Evolutionary conservation across 1,140 invertebrate genomes (phyloP).

Genomic region (Trachymyrmex cornetzi): DNA sequence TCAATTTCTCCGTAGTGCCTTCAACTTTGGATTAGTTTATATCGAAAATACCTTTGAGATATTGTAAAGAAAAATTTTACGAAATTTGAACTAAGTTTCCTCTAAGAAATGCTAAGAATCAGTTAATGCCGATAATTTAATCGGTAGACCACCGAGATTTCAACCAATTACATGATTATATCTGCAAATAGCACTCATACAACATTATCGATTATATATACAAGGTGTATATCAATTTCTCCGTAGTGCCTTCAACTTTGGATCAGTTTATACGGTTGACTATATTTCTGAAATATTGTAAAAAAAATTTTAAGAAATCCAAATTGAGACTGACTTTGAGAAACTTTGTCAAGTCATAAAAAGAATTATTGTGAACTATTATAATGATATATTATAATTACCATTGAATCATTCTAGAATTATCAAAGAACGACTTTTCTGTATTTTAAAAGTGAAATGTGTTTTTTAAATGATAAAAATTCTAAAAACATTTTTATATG

Average conservation of each 20-base stretch:
- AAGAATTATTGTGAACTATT: neutral
- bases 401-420: neutral
- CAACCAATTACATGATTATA: no score
- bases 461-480: conserved; percentile 3
- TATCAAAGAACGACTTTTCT: neutral
- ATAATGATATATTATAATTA: no score
- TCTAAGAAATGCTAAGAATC: no score
- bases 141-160: no score
- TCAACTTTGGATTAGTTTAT: neutral
- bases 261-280: neutral
- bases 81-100: neutral
- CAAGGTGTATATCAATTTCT: neutral
- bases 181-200: neutral
- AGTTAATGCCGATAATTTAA: no score
- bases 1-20: conserved; percentile 10
- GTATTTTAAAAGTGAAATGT: neutral
- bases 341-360: neutral
- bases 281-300: neutral
- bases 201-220: neutral
- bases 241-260: conserved; percentile 6
- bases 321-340: neutral
- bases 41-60: neutral
- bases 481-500: neutral
- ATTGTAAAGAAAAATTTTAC: neutral
- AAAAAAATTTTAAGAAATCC: neutral